These are phyloP conservation scores for Cyanoliseus patagonus DNA, from an alignment of 2,113 vertebrate genomes.

Conservation along the genomic window DNA sequence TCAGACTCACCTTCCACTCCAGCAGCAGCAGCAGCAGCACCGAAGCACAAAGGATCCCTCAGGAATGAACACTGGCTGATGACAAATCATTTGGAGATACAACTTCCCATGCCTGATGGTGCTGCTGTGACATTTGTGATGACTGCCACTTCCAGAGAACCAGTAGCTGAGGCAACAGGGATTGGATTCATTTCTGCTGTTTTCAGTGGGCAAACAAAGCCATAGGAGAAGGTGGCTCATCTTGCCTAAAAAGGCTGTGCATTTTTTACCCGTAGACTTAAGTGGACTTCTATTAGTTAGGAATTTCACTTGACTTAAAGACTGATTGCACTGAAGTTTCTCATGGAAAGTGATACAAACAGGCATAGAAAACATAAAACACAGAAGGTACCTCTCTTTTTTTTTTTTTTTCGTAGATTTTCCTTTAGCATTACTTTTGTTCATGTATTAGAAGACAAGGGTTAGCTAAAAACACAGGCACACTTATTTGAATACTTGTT, in stretches of 20 bases:
- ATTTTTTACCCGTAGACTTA: background rate
- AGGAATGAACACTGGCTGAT: background rate
- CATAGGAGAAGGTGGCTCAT: background rate
- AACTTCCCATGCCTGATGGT: background rate
- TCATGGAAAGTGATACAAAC: background rate
- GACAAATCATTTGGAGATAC: background rate
- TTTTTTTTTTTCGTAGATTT: background rate
- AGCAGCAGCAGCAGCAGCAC: background rate
- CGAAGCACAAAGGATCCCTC: rapidly evolving
- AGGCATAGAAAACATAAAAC: rapidly evolving
- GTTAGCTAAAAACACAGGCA: constrained; percentile 33
- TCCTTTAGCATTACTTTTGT: background rate
- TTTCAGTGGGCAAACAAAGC: background rate
- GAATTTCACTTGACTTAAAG: background rate
- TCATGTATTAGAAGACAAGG: background rate
- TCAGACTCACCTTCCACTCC: rapidly evolving
- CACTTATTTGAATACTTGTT: background rate
- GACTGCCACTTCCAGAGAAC: background rate
- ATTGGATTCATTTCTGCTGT: background rate
- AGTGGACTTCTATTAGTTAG: background rate
- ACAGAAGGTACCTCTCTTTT: background rate
- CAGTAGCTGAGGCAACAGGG: rapidly evolving
- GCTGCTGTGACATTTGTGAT: background rate
- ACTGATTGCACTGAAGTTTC: background rate
- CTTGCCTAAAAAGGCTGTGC: background rate